Evolutionary conservation across 1,140 invertebrate species (phyloP), one percentile per base, ranked within the genome.

Genomic region (Andricus grossulariae): DNA sequence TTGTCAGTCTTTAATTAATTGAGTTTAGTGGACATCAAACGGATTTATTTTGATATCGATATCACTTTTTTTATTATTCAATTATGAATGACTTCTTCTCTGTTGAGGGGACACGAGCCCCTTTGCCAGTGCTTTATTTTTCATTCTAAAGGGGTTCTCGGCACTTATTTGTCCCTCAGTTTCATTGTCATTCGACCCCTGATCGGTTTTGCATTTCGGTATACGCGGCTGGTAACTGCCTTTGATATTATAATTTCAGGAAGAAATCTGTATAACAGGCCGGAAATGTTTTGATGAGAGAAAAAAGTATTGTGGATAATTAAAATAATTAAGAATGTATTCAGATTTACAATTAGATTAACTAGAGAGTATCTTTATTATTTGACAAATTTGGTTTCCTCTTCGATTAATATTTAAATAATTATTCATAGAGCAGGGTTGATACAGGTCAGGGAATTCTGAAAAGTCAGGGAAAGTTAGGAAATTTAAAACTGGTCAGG

Each of bases 181-280:
- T 66, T 66, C 60, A 66, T 66, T 66, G 60, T 66, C 60, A 66
- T 66, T 66, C 60, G 60, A 45, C 60, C 60, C 60, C 60, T 66
- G 60, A 66, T 66, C 60, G 60, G 60, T 66, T 66, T 66, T 66
- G 60, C 60, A 66, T 66, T 66, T 66, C 25, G 21, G 60, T 66
- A 45, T 66, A 32, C 39, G 60, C 60, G 60, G 25, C 32, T 66
- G 60, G 25, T 39, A 32, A 21, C 60, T 25, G 25, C 60, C 60
- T 39, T 66, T 66, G 60, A 66, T 66, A 66, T 66, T 66, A 66
- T 66, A 66, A 66, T 66, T 66, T 66, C 60, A 39, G 25, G 39
- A 32, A 16, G 16, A 13, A 21, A 39, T 39, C 15, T 66, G n/a
- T 66, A 25, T 32, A 66, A n/a, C 39, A 32, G 60, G 60, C 39